These are phyloP conservation scores for Holothuria leucospilota DNA, from an alignment of 53 echinoderm and acorn worm genomes.

Conservation along the genomic window DNA sequence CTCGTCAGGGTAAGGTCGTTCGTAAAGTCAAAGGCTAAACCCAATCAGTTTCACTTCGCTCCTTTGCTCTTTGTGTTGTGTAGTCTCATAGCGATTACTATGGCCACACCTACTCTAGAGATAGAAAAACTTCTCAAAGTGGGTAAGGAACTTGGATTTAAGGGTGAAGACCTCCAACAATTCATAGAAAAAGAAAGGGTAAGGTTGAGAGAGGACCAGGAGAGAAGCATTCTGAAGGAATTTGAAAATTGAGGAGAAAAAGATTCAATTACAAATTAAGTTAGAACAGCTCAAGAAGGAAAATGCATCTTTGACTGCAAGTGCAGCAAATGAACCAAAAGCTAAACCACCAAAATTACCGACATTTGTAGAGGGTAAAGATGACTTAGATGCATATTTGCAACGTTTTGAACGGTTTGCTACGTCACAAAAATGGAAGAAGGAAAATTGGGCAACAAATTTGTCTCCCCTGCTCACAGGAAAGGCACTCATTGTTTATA, in stretches of 20 bases:
- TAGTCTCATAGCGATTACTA: too few relatives aligned
- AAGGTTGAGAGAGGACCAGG: background rate
- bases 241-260: background rate
- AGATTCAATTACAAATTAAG: background rate
- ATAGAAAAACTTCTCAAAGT: too few relatives aligned
- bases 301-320: background rate
- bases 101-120: background rate
- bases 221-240: background rate
- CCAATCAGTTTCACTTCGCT: too few relatives aligned
- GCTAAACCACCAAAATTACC: conserved; percentile 26
- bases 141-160: too few relatives aligned
- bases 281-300: background rate
- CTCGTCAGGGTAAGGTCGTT: too few relatives aligned
- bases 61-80: too few relatives aligned
- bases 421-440: background rate
- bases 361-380: conserved; percentile 23
- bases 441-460: conserved; percentile 15
- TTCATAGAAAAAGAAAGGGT: background rate
- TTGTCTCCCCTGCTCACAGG: background rate
- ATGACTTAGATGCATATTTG: conserved; percentile 51
- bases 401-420: conserved; percentile 46
- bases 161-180: too few relatives aligned
- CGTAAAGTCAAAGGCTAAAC: too few relatives aligned
- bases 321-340: background rate
- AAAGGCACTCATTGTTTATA: conserved; percentile 29